Base-by-base conservation (phyloP, 2,888 invertebrate genomes). In the Osmoderma eremita region DNA sequence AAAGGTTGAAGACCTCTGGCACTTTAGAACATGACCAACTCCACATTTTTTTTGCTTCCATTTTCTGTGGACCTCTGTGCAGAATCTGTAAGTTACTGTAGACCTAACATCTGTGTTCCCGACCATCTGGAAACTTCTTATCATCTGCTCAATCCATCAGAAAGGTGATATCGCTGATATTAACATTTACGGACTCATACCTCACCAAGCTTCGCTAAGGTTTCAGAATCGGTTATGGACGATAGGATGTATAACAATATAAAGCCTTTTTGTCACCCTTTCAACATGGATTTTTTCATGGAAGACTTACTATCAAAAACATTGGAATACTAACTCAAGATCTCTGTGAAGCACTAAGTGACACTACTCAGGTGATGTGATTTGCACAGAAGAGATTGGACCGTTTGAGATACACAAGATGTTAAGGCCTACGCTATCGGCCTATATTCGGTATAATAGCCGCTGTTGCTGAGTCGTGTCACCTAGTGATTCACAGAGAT, bases 151-250 rank as follows among this genome's bases (percentile, higher is more conserved):
- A 5, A 30, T 30, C 30, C 30, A 30, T 58, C 64, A 65, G 51
- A 58, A 63, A 12, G 67, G 63, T 18, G 42, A 53, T 38, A 18
- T 13, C 13, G 38, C 13, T 4, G 30, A 64, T 3, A 24, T 50
- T n/a, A 3, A 17, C 38, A 69, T 63, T 17, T 69, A 67, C 30
- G 45, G 58, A 20, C 67, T 67, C 17, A 62, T 69, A 53, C 61
- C 39, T 45, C 68, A 6, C 51, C 64, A 3, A 65, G 54, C 13
- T 65, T 65, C n/a, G 63, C 69, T 3, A 69, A 67, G 22, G 20
- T 69, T 1, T 51, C 64, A 50, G 67, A 63, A 53, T 41, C 12
- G 3, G 39, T 49, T 13, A 13, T 67, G n/a, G 15, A 62, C n/a
- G 42, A 45, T 10, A 10, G 5, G 2, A 17, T 24, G 10, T 17